phyloP scores from a whole-genome alignment of 2,888 invertebrate species.

The Ditylenchus weischeri region DNA sequence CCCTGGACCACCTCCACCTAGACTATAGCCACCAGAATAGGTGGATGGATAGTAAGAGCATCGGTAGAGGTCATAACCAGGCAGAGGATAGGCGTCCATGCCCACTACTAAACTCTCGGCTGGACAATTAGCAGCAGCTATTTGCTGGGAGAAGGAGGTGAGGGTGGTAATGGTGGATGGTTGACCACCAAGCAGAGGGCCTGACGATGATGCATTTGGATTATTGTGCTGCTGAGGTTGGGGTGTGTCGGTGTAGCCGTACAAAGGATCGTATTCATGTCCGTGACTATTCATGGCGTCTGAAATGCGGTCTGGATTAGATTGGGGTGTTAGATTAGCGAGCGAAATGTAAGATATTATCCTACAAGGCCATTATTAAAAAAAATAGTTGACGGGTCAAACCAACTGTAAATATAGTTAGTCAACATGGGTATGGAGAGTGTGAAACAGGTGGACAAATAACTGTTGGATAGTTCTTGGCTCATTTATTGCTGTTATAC shows the following conservation, averaged over 20 bases:
- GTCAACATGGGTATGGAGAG: too few species aligned
- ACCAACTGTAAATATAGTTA: too few species aligned
- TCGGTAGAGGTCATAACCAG: conserved; percentile 40
- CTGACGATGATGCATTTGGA: conserved; percentile 24
- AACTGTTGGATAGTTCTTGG: too few species aligned
- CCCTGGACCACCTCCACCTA: too few species aligned
- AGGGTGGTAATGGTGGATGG: conserved; percentile 38
- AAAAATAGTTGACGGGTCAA: too few species aligned
- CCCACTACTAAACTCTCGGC: not conserved
- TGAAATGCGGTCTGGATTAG: too few species aligned
- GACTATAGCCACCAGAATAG: not conserved
- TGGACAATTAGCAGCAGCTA: conserved; percentile 27
- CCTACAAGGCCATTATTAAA: too few species aligned
- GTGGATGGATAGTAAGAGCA: conserved; percentile 16
- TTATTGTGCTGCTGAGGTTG: too few species aligned
- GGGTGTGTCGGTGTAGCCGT: conserved; percentile 27
- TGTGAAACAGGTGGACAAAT: too few species aligned
- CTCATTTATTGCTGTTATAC: too few species aligned
- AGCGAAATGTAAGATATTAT: not conserved
- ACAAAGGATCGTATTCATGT: conserved; percentile 31
- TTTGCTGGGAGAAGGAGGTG: conserved; percentile 33
- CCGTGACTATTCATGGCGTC: conserved; percentile 9
- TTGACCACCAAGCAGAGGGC: conserved; percentile 7
- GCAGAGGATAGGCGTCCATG: conserved; percentile 8
- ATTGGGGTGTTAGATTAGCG: not conserved